Base-by-base conservation (phyloP, 2,113 vertebrate species). In the Petromus typicus region DNA sequence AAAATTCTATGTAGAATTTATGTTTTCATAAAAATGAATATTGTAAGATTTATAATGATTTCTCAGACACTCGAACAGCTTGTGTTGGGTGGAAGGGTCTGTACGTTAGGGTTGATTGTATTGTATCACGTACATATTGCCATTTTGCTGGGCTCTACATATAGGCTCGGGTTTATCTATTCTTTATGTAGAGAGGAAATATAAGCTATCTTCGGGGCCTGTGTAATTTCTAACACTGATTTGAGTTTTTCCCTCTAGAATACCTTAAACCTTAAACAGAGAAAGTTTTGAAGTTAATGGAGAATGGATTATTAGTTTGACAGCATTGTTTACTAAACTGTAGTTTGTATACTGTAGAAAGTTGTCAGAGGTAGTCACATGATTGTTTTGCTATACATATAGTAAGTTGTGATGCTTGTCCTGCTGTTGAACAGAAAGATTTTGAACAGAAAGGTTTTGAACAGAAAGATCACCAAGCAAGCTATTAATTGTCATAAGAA, bases 241-340 rank as follows among this genome's bases (percentile, higher is more conserved):
- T 17, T 45, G 45, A 81, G n/a, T 34, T 34, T 89, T 94, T 81
- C 12, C 1, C 45, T 94, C 11, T 78, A 51, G 8, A 95, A 73
- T 37, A 32, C 48, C 17, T 16, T 67, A 43, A 43, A 32, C 27
- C 23, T 84, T 93, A 75, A 79, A 48, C 25, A 85, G 30, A 94
- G 61, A 82, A 76, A 34, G 2, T 64, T 71, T 90, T 93, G 18
- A 92, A 71, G 71, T 93, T 87, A 51, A 56, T 88, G 27, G 95
- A 43, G 63, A 92, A 17, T 69, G 27, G 2, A 13, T 57, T 17
- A 4, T 91, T 73, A 37, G 12, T 89, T 91, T 94, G 78, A 34
- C 5, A 34, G n/a, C n/a, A 0, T 66, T 56, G 3, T 73, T 66
- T 54, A 32, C 23, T 86, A 22, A 86, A 27, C 27, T 76, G 1